Base-by-base conservation (phyloP, 2,797 vertebrate genomes). In the Distichodus sexfasciatus region DNA sequence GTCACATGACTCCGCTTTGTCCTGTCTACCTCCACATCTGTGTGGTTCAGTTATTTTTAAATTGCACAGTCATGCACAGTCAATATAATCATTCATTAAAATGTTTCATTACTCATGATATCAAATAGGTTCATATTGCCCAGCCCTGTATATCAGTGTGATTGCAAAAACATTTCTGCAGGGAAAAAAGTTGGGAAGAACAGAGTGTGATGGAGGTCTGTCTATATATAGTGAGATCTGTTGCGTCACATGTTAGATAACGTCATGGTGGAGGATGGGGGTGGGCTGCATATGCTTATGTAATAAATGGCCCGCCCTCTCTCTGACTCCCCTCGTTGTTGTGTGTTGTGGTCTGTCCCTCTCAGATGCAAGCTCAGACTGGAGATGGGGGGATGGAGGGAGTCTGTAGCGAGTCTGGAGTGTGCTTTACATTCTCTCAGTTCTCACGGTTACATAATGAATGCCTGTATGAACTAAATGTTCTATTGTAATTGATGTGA, bases 201-300 rank as follows among this genome's bases (percentile, higher is more conserved):
- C 21, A 12, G 31, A 60, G 57, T 26, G 74, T 38, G 58, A 74
- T 61, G 40, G 57, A 76, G 69, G 65, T 66, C 71, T 59, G 36
- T 19, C 54, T 71, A 76, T 65, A 72, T 44, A 79, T 75, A 72
- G 77, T 47, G 33, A 19, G 53, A 24, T 40, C 54, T 60, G 44
- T 54, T 76, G 72, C 50, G 55, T 72, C 63, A 69, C 62, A 44
- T 71, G 74, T 78, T 78, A 70, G 63, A 63, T 81, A 75, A 85
- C 79, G 51, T 79, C 43, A 31, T 21, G n/a, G n/a, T n/a, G n/a
- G n/a, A n/a, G 17, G 69, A 62, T 69, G 63, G 53, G 31, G n/a
- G 46, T 43, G 74, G 35, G 29, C n/a, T 66, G 3, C 43, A 54
- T 36, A 24, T 55, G 57, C 62, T 77, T 71, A 65, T 44, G 54